Base-by-base conservation (phyloP, 2,888 invertebrate genomes). In the Vesta saturnalis region DNA sequence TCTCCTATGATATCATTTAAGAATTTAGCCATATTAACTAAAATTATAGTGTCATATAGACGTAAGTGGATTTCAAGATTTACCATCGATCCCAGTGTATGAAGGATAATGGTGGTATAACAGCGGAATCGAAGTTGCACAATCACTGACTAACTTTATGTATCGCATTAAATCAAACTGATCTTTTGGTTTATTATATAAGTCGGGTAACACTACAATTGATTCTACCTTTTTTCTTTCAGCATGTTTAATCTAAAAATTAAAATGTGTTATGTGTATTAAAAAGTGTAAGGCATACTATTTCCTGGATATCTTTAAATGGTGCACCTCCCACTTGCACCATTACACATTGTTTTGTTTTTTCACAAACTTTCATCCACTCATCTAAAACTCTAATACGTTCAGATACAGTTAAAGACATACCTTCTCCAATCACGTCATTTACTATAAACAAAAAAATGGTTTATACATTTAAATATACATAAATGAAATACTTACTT, bases 91-190 rank as follows among this genome's bases (percentile, higher is more conserved):
- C 64, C 88, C 88, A 52, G 89, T 90, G 80, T 90, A 87, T 69
- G 85, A 84, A 0, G 94, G 93, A 73, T 93, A 90, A 78, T 94
- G 93, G 78, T 95, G 94, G 79, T 94, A 94, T 22, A 93, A 85
- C 52, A 94, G 87, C 0, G 94, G 94, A 0, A 90, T 86, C 1
- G 87, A 88, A 0, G 91, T 90, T 0, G 93, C 94, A 0, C 90
- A 89, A 21, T 86, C 85, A 0, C 92, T 88, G 10, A 94, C 88
- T 56, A 86, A 78, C 70, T 87, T 86, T 23, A 93, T 84, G 78
- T 93, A 92, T 67, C 85, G 83, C 0, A 90, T 89, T 61, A 93
- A 83, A 39, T 90, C 88, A 5, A 86, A 81, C 0, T 88, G 85
- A 1, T 83, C 85, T 2, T 82, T 82, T 0, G 92, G 92, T 76